A percentile compares a stretch with the other conserved stretches of the same genome.
Evolutionary conservation across 2,888 invertebrate species (phyloP).

Genomic region (Ophion ventricosus): DNA sequence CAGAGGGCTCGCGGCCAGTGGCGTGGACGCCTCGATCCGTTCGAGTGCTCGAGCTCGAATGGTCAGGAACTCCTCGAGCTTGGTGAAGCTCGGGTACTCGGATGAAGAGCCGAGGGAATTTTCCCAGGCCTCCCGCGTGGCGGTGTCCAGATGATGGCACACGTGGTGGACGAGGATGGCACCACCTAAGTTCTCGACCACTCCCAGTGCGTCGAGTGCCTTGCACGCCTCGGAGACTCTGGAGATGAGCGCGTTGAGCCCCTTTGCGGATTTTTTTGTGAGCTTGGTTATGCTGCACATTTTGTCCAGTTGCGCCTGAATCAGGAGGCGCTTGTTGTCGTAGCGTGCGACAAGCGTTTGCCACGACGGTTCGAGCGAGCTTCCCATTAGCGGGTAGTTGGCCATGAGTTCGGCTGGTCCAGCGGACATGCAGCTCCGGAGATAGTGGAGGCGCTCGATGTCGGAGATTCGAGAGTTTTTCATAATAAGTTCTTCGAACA

Average conservation of each 20-base stretch:
- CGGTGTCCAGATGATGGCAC: background rate
- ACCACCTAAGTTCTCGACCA: background rate
- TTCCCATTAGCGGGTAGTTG: background rate
- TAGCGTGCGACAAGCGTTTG: conserved; percentile 1
- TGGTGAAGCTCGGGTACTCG: background rate
- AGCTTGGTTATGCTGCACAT: background rate
- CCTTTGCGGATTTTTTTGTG: conserved; percentile 10
- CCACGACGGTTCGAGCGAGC: conserved; percentile 41
- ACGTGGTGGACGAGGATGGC: background rate
- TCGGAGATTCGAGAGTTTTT: conserved; percentile 10
- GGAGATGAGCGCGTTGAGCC: conserved; percentile 22
- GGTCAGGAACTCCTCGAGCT: conserved; percentile 1
- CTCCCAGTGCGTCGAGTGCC: conserved; percentile 5
- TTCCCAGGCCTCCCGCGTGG: background rate
- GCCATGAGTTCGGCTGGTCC: background rate
- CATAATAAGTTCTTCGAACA: conserved; percentile 13
- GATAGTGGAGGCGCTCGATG: conserved; percentile 1
- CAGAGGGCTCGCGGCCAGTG: background rate
- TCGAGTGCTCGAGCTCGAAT: conserved; percentile 19
- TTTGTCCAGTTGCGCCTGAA: conserved; percentile 34
- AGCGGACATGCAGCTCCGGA: background rate
- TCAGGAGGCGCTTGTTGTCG: conserved; percentile 38
- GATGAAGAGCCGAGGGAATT: background rate
- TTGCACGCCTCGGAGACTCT: conserved; percentile 4
- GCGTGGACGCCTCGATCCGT: conserved; percentile 8